A percentile compares a stretch with the other conserved stretches of the same genome.
Evolutionary conservation across 2,888 invertebrate species (phyloP).

Genomic region (Acrobasis consociella): DNA sequence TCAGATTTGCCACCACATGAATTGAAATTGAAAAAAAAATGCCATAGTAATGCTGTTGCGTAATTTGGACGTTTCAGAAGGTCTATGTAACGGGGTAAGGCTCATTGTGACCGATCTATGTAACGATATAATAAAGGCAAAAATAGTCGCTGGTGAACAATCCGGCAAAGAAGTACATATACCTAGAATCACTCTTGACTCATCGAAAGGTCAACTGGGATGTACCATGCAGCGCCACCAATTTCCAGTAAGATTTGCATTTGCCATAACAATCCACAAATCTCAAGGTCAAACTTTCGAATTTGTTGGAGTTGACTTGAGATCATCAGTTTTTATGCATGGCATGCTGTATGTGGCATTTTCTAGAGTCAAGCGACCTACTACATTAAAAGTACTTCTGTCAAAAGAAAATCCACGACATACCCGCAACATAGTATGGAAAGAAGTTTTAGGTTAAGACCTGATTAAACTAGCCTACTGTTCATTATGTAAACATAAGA

Average conservation of each 20-base stretch:
- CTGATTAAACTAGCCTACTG: no score
- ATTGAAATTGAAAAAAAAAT: background rate
- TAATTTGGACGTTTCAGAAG: background rate
- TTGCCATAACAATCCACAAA: background rate
- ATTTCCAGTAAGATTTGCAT: background rate
- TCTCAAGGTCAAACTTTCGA: background rate
- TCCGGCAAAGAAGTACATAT: background rate
- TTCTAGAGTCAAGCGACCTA: no score
- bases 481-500: no score
- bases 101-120: background rate
- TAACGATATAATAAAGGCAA: background rate
- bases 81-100: background rate
- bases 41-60: background rate
- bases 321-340: background rate
- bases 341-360: constrained; percentile 2
- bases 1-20: background rate
- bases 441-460: background rate
- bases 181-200: background rate
- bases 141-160: background rate
- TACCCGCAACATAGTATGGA: background rate
- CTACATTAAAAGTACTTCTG: no score
- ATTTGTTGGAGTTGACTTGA: background rate
- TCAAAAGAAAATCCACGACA: no score
- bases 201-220: background rate
- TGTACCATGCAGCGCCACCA: background rate